These are phyloP conservation scores for Orchestes rusci DNA, from an alignment of 2,888 invertebrate species.

Conservation along the genomic window DNA sequence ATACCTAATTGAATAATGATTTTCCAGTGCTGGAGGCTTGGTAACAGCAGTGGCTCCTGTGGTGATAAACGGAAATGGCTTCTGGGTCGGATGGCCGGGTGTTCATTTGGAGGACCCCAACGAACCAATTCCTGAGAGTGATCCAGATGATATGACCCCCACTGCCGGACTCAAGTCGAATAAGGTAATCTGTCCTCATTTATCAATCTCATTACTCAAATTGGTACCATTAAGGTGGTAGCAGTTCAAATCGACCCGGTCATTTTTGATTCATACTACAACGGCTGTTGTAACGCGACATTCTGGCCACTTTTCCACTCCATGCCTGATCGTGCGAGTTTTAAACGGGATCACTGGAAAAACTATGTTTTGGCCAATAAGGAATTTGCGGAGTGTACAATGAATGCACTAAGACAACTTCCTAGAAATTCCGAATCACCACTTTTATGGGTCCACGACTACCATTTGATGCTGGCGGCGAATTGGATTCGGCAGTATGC, in stretches of 20 bases:
- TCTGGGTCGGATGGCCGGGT: conserved; percentile 92
- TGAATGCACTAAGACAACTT: conserved; percentile 54
- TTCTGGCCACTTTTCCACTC: conserved; percentile 92
- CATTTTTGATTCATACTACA: conserved; percentile 81
- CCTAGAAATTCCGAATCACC: conserved; percentile 53
- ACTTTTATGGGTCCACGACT: conserved; percentile 91
- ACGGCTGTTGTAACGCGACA: conserved; percentile 86
- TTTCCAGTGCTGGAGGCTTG: conserved; percentile 75
- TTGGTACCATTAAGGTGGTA: conserved; percentile 54
- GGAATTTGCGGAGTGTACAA: conserved; percentile 73
- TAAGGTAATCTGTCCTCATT: conserved; percentile 56
- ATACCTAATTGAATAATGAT: background rate
- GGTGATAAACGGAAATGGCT: conserved; percentile 73
- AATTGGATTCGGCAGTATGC: conserved; percentile 83
- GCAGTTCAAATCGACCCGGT: conserved; percentile 70
- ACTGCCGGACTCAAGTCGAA: conserved; percentile 78
- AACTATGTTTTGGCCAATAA: conserved; percentile 74
- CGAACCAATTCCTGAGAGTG: conserved; percentile 78
- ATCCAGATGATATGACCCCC: conserved; percentile 77
- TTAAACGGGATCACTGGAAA: conserved; percentile 75
- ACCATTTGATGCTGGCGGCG: conserved; percentile 87
- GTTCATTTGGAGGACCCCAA: conserved; percentile 70
- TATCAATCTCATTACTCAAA: background rate
- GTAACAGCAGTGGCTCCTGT: conserved; percentile 89
- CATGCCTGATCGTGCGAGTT: conserved; percentile 83